A percentile compares a stretch with the other conserved stretches of the same genome.
These are phyloP conservation scores for Trachelus troglodyta DNA, from an alignment of 2,888 invertebrate species.

Conservation along the genomic window DNA sequence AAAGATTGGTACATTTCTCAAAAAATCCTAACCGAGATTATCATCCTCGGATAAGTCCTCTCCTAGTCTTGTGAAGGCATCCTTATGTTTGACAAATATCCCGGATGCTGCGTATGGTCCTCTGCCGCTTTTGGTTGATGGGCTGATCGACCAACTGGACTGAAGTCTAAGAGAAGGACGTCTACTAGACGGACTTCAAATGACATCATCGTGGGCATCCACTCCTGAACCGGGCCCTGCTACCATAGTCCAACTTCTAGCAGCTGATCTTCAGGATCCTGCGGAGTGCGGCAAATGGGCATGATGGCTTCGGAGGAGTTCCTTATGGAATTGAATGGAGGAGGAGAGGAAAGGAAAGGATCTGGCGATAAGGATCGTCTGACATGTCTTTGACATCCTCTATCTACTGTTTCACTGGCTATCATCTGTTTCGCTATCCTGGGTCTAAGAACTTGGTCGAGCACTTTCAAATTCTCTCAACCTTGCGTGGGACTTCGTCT, in stretches of 20 bases:
- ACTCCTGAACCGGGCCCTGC: conserved; percentile 17
- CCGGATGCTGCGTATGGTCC: background rate
- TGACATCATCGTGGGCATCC: conserved; percentile 13
- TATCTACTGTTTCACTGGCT: background rate
- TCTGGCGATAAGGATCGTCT: background rate
- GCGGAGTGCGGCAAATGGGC: conserved; percentile 22
- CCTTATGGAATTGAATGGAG: background rate
- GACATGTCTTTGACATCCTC: background rate
- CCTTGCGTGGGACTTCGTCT: conserved; percentile 13
- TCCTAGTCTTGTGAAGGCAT: conserved; percentile 15
- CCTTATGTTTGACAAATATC: conserved; percentile 13
- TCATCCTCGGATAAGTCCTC: conserved; percentile 24
- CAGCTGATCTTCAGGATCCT: conserved; percentile 30
- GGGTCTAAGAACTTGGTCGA: background rate
- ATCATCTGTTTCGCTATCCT: background rate
- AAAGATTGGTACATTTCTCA: conserved; percentile 5
- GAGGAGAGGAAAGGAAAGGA: conserved; percentile 9
- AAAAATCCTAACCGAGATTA: conserved; percentile 9
- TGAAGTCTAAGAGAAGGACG: background rate
- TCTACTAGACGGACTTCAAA: background rate
- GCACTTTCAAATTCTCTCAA: background rate
- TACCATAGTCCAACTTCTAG: conserved; percentile 18
- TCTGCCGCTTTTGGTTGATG: background rate
- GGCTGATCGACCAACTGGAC: background rate
- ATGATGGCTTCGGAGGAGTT: background rate